Base-by-base conservation (phyloP, 1,140 invertebrate species). In the Sarcophaga bullata region DNA sequence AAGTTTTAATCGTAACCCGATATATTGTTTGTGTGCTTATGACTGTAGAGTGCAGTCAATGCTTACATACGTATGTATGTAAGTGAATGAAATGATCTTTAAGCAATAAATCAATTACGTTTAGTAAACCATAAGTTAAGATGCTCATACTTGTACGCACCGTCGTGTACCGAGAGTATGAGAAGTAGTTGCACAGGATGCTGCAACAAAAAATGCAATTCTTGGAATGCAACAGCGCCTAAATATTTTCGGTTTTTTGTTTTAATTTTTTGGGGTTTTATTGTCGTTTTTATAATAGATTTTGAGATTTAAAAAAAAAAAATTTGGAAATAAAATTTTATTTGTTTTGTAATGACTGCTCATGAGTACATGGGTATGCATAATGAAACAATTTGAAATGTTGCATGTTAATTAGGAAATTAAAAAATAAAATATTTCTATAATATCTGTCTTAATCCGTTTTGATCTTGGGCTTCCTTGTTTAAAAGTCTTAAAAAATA, bases 41-140 rank as follows among this genome's bases (percentile, higher is more conserved):
- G n/a, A n/a, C n/a, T 68, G 19, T 68, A 8, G n/a, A 68, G n/a
- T 19, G n/a, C 17, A 58, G 54, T 58, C 13, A 58, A 7, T 62
- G 62, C n/a, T n/a, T n/a, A n/a, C n/a, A n/a, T n/a, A 17, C 19
- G 62, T 6, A 19, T 19, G 0, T 6, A 25, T 68, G 25, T 37
- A 37, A 37, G 25, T 37, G 25, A 37, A 37, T 37, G 25, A 37
- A 68, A 19, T 25, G 62, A 68, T 68, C 62, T 68, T 68, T 49
- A 50, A 76, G 73, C 46, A 76, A 76, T 76, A 76, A 76, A 76
- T 76, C 73, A 76, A 76, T 76, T 76, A 76, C 47, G n/a, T 49
- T 49, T 19, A 76, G 47, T 48, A 9, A 37, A 49, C 47, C 46
- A 48, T 46, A 8, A 49, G 62, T 52, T 37, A 37, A n/a, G 25